phyloP scores from a whole-genome alignment of 2,113 vertebrate species.

The Ginglymostoma cirratum region DNA sequence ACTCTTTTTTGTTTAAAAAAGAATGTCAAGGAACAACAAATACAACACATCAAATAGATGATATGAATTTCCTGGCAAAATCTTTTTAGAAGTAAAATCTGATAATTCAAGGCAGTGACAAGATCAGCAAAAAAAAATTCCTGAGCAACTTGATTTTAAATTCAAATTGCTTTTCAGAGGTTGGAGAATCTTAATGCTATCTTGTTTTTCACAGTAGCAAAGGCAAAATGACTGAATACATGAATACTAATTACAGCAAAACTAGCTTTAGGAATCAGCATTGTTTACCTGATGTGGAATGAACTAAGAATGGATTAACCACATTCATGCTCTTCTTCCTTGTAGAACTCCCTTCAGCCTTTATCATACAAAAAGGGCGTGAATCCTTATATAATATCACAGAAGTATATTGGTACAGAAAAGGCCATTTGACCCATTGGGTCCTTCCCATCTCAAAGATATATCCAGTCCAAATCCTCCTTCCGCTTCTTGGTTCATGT shows the following conservation, averaged over 20 bases:
- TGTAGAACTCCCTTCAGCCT: neutral
- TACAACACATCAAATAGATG: neutral
- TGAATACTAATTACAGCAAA: neutral
- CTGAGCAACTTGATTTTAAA: slow-evolving; percentile 20
- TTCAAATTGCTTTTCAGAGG: slow-evolving; percentile 1
- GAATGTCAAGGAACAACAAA: neutral
- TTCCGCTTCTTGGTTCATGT: too few relatives aligned
- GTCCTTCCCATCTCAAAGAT: too few relatives aligned
- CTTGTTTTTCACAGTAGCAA: neutral
- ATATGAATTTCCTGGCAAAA: neutral
- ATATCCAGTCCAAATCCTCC: too few relatives aligned
- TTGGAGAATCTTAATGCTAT: slow-evolving; percentile 5
- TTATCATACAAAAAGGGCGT: neutral
- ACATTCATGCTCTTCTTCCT: neutral
- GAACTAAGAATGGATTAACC: neutral
- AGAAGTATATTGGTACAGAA: too few relatives aligned
- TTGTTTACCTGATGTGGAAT: neutral
- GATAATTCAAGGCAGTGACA: slow-evolving; percentile 7
- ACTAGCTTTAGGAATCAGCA: neutral
- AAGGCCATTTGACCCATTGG: too few relatives aligned
- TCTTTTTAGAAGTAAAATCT: slow-evolving; percentile 8
- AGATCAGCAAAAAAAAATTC: neutral
- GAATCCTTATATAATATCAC: neutral
- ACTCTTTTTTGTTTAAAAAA: neutral
- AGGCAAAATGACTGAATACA: neutral